Percentiles rank a stretch among this genome's conserved stretches.
Conservation (phyloP, 2,113 vertebrate genomes). For the Chroicocephalus ridibundus region DNA sequence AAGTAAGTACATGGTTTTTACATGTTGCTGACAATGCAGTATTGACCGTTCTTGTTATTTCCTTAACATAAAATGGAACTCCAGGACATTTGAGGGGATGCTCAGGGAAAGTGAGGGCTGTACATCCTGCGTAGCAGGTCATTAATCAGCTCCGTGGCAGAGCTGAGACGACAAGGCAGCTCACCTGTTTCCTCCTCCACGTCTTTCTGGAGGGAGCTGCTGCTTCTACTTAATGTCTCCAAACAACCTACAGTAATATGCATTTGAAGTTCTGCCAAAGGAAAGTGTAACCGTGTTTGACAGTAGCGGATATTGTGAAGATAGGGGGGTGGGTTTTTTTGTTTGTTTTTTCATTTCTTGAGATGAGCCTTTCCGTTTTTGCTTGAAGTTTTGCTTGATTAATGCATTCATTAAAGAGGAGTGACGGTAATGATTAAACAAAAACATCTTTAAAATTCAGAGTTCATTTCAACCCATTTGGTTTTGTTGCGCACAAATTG, state of each 20-base stretch:
- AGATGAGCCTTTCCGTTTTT: constrained; percentile 56
- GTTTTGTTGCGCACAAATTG: constrained; percentile 79
- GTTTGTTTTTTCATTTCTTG: constrained; percentile 15
- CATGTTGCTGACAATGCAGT: background rate
- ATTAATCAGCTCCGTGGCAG: background rate
- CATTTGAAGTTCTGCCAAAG: constrained; percentile 49
- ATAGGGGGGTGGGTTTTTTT: background rate
- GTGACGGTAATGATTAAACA: constrained; percentile 78
- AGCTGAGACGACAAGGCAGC: background rate
- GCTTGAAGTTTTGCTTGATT: constrained; percentile 78
- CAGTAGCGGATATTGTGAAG: background rate
- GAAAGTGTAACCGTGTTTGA: background rate
- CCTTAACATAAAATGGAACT: background rate
- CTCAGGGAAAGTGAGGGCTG: background rate
- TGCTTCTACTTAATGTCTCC: background rate
- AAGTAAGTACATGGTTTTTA: rapidly evolving
- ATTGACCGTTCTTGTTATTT: background rate
- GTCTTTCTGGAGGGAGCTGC: background rate
- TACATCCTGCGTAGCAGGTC: background rate
- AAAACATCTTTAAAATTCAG: constrained; percentile 79
- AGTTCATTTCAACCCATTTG: constrained; percentile 80
- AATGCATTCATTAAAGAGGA: constrained; percentile 80
- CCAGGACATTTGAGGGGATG: background rate
- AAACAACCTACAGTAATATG: background rate
- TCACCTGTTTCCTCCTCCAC: background rate